These are phyloP conservation scores for Machaerirhynchus nigripectus DNA, from an alignment of 2,113 vertebrate species.

Conservation along the genomic window DNA sequence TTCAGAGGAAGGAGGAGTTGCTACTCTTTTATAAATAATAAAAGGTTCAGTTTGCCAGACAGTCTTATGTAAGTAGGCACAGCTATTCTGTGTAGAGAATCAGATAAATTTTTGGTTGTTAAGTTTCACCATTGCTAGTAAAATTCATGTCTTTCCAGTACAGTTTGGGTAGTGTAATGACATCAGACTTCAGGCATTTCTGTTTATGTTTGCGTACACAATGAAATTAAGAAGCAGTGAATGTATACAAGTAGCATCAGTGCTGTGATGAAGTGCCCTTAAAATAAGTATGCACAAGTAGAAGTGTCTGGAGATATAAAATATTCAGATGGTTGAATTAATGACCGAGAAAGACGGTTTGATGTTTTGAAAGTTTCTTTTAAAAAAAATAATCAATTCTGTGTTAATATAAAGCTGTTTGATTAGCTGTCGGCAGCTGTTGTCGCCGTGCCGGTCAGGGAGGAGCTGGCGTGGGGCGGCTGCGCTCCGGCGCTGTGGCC, in stretches of 20 bases:
- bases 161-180: neutral
- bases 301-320: constrained; percentile 46
- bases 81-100: neutral
- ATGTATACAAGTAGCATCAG: constrained; percentile 15
- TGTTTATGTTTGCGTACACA: neutral
- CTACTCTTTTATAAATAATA: neutral
- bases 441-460: neutral
- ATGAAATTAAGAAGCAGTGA: neutral
- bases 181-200: neutral
- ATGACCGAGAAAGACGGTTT: neutral
- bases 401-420: constrained; percentile 29
- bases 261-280: constrained; percentile 40
- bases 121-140: neutral
- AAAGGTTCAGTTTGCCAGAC: neutral
- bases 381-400: neutral
- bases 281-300: constrained; percentile 20
- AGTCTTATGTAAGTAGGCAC: neutral
- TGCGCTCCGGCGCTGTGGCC: rapidly evolving
- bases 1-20: neutral
- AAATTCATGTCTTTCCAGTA: neutral
- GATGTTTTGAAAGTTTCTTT: constrained; percentile 15
- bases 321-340: constrained; percentile 52
- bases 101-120: neutral
- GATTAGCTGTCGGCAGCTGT: neutral
- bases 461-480: rapidly evolving